Conservation (phyloP, 2,113 vertebrate species). For the Triplophysa rosa region DNA sequence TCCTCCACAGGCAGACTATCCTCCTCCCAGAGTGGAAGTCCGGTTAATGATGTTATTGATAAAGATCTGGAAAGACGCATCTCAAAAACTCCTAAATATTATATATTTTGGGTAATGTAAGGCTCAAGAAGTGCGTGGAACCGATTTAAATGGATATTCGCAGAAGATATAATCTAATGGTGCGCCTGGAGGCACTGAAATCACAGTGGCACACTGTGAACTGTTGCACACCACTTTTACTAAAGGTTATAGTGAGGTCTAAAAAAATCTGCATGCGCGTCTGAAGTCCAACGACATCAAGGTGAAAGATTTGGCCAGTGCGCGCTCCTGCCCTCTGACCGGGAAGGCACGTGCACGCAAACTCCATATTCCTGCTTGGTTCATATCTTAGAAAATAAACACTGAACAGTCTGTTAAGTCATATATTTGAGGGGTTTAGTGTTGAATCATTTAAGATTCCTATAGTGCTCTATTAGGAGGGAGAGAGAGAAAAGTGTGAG, state of each 20-base stretch:
- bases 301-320: constrained; percentile 40
- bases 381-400: background rate
- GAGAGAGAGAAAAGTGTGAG: background rate
- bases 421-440: background rate
- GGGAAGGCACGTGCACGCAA: background rate
- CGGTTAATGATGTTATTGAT: constrained; percentile 88
- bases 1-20: constrained; percentile 86
- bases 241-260: background rate
- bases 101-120: background rate
- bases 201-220: background rate
- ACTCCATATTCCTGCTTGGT: background rate
- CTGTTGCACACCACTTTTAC: background rate
- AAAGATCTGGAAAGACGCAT: constrained; percentile 89
- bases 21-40: constrained; percentile 85
- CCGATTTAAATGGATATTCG: background rate
- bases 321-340: background rate
- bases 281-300: constrained; percentile 52
- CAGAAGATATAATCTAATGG: background rate
- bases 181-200: background rate
- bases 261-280: constrained; percentile 6
- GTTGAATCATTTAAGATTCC: background rate
- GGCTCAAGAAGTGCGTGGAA: background rate
- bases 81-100: background rate
- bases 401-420: no score
- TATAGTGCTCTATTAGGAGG: no score